phyloP scores from a whole-genome alignment of 2,113 vertebrate species.

The Clarias macrocephalus region DNA sequence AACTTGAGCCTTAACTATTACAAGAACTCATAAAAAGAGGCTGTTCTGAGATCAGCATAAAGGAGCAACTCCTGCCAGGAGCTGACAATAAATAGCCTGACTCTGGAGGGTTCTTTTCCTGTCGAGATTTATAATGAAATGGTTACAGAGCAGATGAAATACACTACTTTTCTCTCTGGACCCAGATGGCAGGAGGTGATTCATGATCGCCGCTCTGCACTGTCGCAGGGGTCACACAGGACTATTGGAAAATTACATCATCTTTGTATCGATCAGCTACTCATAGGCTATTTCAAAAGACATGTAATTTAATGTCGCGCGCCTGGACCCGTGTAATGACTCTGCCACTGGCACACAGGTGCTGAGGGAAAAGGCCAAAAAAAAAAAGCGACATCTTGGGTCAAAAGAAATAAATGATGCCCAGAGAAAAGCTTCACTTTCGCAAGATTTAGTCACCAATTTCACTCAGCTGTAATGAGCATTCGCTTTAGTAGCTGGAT shows the following conservation, averaged over 20 bases:
- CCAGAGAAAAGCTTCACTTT: slow-evolving; percentile 3
- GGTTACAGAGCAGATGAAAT: slow-evolving; percentile 49
- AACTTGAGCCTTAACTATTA: slow-evolving; percentile 27
- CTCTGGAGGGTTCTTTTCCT: slow-evolving; percentile 38
- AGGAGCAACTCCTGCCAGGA: slow-evolving; percentile 23
- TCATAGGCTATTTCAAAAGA: slow-evolving; percentile 50
- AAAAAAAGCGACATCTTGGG: neutral
- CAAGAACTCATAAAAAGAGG: slow-evolving; percentile 50
- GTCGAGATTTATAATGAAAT: slow-evolving; percentile 50
- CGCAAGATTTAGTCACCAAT: slow-evolving; percentile 9
- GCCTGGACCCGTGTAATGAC: slow-evolving; percentile 56
- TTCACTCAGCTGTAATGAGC: slow-evolving; percentile 1
- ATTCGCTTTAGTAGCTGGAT: slow-evolving; percentile 23
- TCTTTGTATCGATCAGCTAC: slow-evolving; percentile 64
- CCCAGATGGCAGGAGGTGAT: slow-evolving; percentile 46
- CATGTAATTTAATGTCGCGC: slow-evolving; percentile 59
- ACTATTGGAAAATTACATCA: slow-evolving; percentile 65
- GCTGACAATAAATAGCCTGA: slow-evolving; percentile 48
- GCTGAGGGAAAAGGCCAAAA: neutral
- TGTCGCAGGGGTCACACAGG: slow-evolving; percentile 51
- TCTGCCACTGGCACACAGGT: slow-evolving; percentile 50
- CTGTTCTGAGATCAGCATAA: slow-evolving; percentile 44
- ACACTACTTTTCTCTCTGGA: slow-evolving; percentile 18
- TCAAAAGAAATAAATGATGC: neutral
- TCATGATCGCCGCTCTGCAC: slow-evolving; percentile 47